Percentiles rank a stretch among this genome's conserved stretches.
Conservation (phyloP, 2,797 vertebrate species). For the Bradypodion pumilum region DNA sequence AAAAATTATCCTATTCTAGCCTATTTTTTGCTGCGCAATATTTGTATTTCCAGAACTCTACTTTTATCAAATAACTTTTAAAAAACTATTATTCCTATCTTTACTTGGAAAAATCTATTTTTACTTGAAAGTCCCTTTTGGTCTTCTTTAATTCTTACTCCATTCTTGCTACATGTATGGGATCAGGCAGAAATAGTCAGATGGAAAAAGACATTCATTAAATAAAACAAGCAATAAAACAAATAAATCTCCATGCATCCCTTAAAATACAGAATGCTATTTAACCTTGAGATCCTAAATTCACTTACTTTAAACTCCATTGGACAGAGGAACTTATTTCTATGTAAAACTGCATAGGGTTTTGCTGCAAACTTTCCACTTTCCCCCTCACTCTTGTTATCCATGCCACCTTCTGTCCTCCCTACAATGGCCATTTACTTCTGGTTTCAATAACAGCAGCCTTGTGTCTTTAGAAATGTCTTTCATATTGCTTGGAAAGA, state of each 20-base stretch:
- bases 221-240: too few relatives aligned
- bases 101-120: neutral
- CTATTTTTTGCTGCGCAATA: neutral
- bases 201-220: neutral
- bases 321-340: neutral
- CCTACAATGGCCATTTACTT: neutral
- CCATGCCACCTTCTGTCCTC: neutral
- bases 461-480: slow-evolving; percentile 40
- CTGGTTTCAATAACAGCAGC: slow-evolving; percentile 46
- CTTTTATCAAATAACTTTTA: neutral
- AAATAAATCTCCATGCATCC: too few relatives aligned
- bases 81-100: neutral
- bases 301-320: too few relatives aligned
- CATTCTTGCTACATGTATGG: neutral
- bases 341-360: neutral
- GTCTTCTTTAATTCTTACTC: neutral
- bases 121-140: too few relatives aligned
- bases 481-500: slow-evolving; percentile 25
- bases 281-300: too few relatives aligned
- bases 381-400: slow-evolving; percentile 32
- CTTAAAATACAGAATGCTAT: too few relatives aligned
- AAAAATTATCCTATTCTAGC: neutral
- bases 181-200: neutral
- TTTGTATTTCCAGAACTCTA: neutral
- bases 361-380: slow-evolving; percentile 4